Base-by-base conservation (phyloP, 2,797 vertebrate species). In the Uromys caudimaculatus region DNA sequence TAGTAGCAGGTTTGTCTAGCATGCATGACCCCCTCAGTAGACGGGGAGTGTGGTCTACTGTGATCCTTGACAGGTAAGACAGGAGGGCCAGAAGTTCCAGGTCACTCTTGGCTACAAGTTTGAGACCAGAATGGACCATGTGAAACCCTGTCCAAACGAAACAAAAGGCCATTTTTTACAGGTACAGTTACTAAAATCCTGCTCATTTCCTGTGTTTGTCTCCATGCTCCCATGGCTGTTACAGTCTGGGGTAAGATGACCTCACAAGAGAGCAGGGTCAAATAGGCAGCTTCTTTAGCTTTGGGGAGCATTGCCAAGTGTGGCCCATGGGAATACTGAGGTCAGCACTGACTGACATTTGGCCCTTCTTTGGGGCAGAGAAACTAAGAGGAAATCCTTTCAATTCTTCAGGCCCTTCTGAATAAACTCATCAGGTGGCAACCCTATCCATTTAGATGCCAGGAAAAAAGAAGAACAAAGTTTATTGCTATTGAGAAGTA, bases 401-500 rank as follows among this genome's bases (percentile, higher is more conserved):
- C 54, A 47, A 14, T 52, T 38, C 76, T 91, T 85, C 21, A 54
- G 84, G 8, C 35, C 50, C 58, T 82, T 64, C 71, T n/a, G 41
- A n/a, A 71, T 56, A 19, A 73, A 38, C 69, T n/a, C 27, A 6
- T 62, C 29, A 6, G 64, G 41, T 12, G 12, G 19, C 21, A 23
- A 6, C 35, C 85, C 35, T 19, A 79, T 54, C 29, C 79, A 84
- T 38, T 94, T 90, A 73, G 94, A 95, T 64, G 47, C 86, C 32
- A 71, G 84, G 6, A 71, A 54, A 54, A 90, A 85, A 47, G 24
- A 79, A 95, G 81, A 44, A 58, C 58, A 69, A 58, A 35, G 44
- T 97, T 97, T 97, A 97, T 96, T 89, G 85, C 8, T 75, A 69
- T 93, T 27, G 16, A 91, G 76, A 85, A 64, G 73, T 54, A n/a